A percentile compares a stretch with the other conserved stretches of the same genome.
phyloP scores from a whole-genome alignment of 2,888 invertebrate genomes.

The Sipha maydis region DNA sequence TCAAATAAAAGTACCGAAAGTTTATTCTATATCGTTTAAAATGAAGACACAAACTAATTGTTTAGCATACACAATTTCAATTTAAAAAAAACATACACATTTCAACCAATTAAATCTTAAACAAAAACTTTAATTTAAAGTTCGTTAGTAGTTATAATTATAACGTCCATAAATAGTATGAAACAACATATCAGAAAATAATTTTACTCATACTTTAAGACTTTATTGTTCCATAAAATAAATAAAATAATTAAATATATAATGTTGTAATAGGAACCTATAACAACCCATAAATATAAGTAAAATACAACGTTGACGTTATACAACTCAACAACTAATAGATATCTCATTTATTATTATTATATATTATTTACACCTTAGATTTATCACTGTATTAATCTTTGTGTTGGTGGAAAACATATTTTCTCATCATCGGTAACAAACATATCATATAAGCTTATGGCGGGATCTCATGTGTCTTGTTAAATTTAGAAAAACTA shows the following conservation, averaged over 20 bases:
- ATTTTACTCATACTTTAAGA: not conserved
- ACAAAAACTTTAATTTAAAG: not conserved
- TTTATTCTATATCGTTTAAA: not conserved
- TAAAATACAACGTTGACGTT: too few relatives aligned
- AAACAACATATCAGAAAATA: not conserved
- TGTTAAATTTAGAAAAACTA: not conserved
- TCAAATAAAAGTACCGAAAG: not conserved
- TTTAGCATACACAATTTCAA: constrained; percentile 10
- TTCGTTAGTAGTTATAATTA: not conserved
- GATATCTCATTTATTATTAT: too few relatives aligned
- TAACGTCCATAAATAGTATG: not conserved
- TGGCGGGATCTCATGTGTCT: not conserved
- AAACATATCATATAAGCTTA: not conserved
- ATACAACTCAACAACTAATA: too few relatives aligned
- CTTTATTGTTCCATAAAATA: not conserved
- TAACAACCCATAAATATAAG: too few relatives aligned
- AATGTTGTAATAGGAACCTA: too few relatives aligned
- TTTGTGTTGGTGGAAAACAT: too few relatives aligned
- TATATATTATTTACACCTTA: not conserved
- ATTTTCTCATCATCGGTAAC: not conserved
- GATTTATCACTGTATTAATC: not conserved
- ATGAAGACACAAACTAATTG: not conserved
- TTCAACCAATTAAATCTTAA: constrained; percentile 1
- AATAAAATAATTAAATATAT: not conserved
- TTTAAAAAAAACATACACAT: not conserved